phyloP scores from a whole-genome alignment of 2,113 vertebrate genomes.

The Laticauda laticaudata region DNA sequence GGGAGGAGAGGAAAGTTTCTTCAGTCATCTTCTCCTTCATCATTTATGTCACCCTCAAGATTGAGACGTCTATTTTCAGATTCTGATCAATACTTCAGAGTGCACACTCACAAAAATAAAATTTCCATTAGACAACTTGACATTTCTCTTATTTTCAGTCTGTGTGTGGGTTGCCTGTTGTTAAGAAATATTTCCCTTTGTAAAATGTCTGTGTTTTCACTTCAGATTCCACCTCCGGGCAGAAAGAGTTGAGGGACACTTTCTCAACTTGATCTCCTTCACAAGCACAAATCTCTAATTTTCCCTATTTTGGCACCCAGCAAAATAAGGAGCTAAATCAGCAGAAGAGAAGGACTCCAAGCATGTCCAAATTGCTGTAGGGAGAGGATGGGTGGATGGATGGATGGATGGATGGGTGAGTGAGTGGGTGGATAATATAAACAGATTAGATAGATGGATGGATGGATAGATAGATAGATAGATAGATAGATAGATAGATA shows the following conservation, averaged over 20 bases:
- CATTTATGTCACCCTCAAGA: background rate
- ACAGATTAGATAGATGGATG: too few species aligned
- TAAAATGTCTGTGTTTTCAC: background rate
- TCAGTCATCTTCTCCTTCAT: background rate
- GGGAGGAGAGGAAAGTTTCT: background rate
- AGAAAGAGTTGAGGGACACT: background rate
- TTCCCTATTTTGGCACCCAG: too few species aligned
- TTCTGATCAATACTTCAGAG: background rate
- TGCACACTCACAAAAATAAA: background rate
- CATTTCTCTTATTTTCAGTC: background rate
- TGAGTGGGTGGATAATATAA: too few species aligned
- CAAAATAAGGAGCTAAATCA: too few species aligned
- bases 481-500: too few species aligned
- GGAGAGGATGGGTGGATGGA: background rate
- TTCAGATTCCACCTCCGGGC: background rate
- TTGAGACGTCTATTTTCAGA: background rate
- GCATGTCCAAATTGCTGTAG: too few species aligned
- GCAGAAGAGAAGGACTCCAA: too few species aligned
- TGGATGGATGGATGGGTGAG: background rate
- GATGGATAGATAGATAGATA: too few species aligned
- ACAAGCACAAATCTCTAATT: background rate
- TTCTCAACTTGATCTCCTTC: background rate
- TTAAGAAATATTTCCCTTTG: background rate
- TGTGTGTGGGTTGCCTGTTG: background rate
- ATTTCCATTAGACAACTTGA: background rate